Conservation (phyloP, 2,113 vertebrate genomes). For the Notechis scutatus region DNA sequence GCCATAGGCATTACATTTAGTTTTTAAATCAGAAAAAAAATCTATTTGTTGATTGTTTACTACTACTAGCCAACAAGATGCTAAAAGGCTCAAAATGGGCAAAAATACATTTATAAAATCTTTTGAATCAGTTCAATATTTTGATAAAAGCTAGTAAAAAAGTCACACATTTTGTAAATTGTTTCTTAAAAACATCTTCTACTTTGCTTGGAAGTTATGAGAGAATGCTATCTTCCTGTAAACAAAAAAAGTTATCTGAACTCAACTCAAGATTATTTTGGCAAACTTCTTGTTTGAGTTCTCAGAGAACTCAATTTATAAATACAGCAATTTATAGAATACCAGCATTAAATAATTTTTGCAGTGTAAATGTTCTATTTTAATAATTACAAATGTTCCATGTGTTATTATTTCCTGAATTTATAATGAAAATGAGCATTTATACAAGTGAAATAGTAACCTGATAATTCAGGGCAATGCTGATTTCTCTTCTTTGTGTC, state of each 20-base stretch:
- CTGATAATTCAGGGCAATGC: not conserved
- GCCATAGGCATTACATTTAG: not conserved
- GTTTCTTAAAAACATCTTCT: not conserved
- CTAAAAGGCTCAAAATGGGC: not conserved
- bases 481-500: not conserved
- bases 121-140: not conserved
- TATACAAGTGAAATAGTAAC: not conserved
- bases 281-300: not conserved
- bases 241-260: not conserved
- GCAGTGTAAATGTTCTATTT: not conserved
- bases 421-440: not conserved
- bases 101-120: not conserved
- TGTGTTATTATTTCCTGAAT: not conserved
- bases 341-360: not conserved
- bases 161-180: not conserved
- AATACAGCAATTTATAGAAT: not conserved
- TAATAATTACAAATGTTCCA: not conserved
- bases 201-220: not conserved
- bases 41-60: not conserved
- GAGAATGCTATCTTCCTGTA: not conserved
- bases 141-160: not conserved
- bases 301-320: not conserved
- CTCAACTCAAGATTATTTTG: not conserved
- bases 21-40: not conserved
- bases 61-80: not conserved